Conservation (phyloP, 1,140 invertebrate species). For the Nebria ingens region DNA sequence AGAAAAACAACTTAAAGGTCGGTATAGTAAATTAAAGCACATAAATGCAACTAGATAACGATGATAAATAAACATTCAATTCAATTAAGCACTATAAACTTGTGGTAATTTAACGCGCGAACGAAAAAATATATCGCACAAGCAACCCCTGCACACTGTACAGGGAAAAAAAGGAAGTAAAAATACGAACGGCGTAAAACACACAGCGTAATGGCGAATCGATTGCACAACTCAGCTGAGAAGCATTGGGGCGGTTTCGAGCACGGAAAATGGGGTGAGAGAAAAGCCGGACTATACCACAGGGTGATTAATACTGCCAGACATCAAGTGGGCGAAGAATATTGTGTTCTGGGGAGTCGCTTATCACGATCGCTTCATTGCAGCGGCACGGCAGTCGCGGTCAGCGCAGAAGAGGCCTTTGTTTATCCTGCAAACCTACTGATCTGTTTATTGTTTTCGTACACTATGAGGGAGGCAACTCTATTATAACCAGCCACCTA, state of each 20-base stretch:
- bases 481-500: too few relatives aligned
- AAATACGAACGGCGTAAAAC: too few relatives aligned
- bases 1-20: too few relatives aligned
- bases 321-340: not conserved
- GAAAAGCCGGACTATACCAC: not conserved
- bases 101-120: not conserved
- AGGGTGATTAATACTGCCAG: not conserved
- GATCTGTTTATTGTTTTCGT: conserved; percentile 7
- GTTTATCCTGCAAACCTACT: not conserved
- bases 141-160: too few relatives aligned
- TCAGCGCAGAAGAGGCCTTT: not conserved
- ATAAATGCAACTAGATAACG: too few relatives aligned
- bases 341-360: not conserved
- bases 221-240: not conserved
- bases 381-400: not conserved
- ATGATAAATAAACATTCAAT: too few relatives aligned
- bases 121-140: not conserved
- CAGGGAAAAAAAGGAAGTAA: not conserved
- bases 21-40: too few relatives aligned
- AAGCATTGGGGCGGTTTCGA: too few relatives aligned
- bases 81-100: too few relatives aligned
- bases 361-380: too few relatives aligned
- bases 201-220: not conserved
- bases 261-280: not conserved
- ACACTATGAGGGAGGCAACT: too few relatives aligned